phyloP scores from a whole-genome alignment of 2,113 vertebrate genomes.

The Propithecus coquereli region DNA sequence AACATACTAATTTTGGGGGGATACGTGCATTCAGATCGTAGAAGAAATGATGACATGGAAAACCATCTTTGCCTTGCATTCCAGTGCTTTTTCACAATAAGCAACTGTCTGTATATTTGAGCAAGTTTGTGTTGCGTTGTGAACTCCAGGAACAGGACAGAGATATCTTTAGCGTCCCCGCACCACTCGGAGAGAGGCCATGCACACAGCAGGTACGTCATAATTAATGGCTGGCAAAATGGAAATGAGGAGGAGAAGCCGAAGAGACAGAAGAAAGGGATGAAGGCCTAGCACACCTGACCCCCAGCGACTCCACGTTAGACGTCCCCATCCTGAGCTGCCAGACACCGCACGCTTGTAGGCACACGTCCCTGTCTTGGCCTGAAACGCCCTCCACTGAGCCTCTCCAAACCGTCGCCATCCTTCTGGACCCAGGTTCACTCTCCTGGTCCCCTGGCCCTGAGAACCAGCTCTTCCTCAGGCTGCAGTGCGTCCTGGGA shows the following conservation, averaged over 20 bases:
- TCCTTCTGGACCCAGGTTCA: not conserved
- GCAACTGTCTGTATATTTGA: not conserved
- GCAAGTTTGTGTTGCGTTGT: not conserved
- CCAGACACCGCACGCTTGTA: accelerated
- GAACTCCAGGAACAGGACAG: not conserved
- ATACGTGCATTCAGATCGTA: not conserved
- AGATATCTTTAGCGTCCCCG: no score
- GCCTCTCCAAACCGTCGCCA: not conserved
- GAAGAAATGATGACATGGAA: not conserved
- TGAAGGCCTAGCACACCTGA: not conserved
- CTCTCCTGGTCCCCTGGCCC: not conserved
- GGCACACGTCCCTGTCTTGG: not conserved
- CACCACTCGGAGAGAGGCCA: no score
- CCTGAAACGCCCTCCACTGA: not conserved
- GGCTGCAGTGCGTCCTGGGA: not conserved
- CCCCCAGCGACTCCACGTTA: no score
- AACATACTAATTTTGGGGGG: not conserved
- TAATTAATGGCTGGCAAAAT: not conserved
- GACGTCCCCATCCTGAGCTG: not conserved
- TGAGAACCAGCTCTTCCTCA: not conserved
- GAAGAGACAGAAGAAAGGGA: not conserved
- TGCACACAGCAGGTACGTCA: accelerated
- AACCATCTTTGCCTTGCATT: not conserved
- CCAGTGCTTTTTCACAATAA: not conserved
- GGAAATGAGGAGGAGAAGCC: not conserved